Evolutionary conservation across 2,113 vertebrate genomes (phyloP).

Genomic region (Aspiorhynchus laticeps): DNA sequence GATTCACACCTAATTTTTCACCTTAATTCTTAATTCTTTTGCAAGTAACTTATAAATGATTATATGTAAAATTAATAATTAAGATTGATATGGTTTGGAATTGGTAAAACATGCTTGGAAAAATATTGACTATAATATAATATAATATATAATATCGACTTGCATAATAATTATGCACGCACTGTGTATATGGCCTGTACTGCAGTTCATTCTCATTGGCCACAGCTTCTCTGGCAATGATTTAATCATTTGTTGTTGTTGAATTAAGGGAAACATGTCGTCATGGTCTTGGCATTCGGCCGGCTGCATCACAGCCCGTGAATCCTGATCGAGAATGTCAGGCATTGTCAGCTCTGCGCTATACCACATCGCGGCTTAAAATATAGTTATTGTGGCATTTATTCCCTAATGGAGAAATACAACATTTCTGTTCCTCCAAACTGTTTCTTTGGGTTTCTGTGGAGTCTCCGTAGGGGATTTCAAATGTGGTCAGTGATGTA

Average conservation of each 20-base stretch:
- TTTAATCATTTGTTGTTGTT: conserved; percentile 53
- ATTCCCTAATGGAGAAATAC: conserved; percentile 35
- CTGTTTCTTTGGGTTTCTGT: conserved; percentile 6
- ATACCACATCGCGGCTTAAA: background rate
- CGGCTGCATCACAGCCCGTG: conserved; percentile 1
- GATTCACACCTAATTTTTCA: too few species aligned
- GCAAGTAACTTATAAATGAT: too few species aligned
- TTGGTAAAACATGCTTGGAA: too few species aligned
- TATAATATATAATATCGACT: too few species aligned
- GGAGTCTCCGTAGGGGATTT: conserved; percentile 20
- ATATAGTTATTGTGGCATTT: conserved; percentile 28
- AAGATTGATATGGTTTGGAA: too few species aligned
- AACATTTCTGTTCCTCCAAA: conserved; percentile 17
- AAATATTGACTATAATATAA: too few species aligned
- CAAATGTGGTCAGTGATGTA: conserved; percentile 39
- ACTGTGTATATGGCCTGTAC: background rate
- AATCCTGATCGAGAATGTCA: background rate
- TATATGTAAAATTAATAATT: too few species aligned
- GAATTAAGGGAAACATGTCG: conserved; percentile 36
- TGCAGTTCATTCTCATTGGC: conserved; percentile 18
- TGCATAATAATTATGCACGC: too few species aligned
- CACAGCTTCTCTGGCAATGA: conserved; percentile 25
- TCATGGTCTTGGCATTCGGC: conserved; percentile 28
- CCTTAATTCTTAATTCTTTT: too few species aligned
- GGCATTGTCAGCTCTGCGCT: conserved; percentile 7